phyloP scores from a whole-genome alignment of 2,113 vertebrate species.

The Litocranius walleri region DNA sequence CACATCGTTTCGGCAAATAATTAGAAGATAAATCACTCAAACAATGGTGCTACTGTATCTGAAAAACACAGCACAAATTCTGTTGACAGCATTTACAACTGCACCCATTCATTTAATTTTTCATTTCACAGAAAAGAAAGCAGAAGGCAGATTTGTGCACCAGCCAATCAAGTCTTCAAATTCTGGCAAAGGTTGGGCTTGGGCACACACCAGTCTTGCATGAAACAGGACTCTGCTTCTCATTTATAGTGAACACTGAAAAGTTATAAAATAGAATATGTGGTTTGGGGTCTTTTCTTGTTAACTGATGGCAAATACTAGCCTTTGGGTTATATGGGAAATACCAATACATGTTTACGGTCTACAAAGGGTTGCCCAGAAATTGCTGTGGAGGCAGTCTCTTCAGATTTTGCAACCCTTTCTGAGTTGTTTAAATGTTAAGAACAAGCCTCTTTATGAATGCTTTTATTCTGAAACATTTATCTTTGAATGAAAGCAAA shows the following conservation, averaged over 20 bases:
- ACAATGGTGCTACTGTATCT: background rate
- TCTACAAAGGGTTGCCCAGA: background rate
- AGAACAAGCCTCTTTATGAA: background rate
- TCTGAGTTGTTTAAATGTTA: background rate
- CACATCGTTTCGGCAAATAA: slow-evolving; percentile 48
- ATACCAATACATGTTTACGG: background rate
- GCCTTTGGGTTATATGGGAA: slow-evolving; percentile 35
- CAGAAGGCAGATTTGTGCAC: slow-evolving; percentile 51
- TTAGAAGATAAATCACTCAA: slow-evolving; percentile 67
- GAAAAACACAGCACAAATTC: slow-evolving; percentile 32
- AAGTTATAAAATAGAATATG: slow-evolving; percentile 60
- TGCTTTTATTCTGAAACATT: background rate
- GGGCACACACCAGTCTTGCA: slow-evolving; percentile 51
- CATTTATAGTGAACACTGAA: slow-evolving; percentile 49
- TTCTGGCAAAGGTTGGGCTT: slow-evolving; percentile 39
- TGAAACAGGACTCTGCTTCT: slow-evolving; percentile 55
- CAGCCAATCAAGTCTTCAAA: slow-evolving; percentile 31
- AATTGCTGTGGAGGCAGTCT: background rate
- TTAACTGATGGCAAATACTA: slow-evolving; percentile 47
- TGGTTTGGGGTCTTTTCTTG: slow-evolving; percentile 43
- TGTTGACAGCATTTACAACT: slow-evolving; percentile 55
- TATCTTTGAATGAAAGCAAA: slow-evolving; percentile 2
- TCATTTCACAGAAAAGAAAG: slow-evolving; percentile 55
- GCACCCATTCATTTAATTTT: slow-evolving; percentile 65
- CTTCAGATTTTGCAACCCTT: background rate